Conservation (phyloP, 1,140 invertebrate genomes). For the Scaptomyza graminum region DNA sequence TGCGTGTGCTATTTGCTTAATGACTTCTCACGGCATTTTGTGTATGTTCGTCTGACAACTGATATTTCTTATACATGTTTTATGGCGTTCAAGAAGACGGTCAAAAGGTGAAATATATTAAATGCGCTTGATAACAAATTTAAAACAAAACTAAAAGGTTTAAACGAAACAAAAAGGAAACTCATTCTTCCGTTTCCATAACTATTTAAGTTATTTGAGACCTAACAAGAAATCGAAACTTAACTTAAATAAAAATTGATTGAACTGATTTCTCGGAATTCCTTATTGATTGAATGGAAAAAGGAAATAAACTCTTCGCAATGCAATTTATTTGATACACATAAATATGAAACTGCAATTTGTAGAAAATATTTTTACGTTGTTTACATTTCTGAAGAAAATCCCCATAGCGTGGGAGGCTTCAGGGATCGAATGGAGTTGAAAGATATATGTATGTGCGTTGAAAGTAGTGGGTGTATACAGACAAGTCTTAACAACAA, state of each 20-base stretch:
- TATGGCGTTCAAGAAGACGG: conserved; percentile 1
- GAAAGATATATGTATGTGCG: conserved; percentile 59
- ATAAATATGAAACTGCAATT: conserved; percentile 22
- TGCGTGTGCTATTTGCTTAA: conserved; percentile 24
- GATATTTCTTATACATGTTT: conserved; percentile 33
- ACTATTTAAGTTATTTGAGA: no score
- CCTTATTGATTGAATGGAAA: conserved; percentile 28
- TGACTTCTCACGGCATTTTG: conserved; percentile 31
- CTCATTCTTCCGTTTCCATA: no score
- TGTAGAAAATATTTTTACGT: conserved; percentile 13
- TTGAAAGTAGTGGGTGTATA: conserved; percentile 20
- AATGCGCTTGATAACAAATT: conserved; percentile 7
- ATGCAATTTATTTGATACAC: conserved; percentile 6
- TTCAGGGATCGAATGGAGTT: conserved; percentile 41
- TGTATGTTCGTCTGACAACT: conserved; percentile 33
- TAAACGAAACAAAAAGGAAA: no score
- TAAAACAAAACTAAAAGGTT: no score
- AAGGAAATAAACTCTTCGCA: conserved; percentile 8
- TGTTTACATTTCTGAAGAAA: conserved; percentile 28
- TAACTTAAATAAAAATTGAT: neutral
- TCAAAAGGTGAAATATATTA: neutral
- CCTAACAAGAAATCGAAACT: neutral
- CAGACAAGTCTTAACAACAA: conserved; percentile 5
- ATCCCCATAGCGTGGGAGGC: neutral
- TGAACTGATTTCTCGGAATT: conserved; percentile 13